Conservation (phyloP, 2,797 vertebrate genomes). For the Meda fulgida region DNA sequence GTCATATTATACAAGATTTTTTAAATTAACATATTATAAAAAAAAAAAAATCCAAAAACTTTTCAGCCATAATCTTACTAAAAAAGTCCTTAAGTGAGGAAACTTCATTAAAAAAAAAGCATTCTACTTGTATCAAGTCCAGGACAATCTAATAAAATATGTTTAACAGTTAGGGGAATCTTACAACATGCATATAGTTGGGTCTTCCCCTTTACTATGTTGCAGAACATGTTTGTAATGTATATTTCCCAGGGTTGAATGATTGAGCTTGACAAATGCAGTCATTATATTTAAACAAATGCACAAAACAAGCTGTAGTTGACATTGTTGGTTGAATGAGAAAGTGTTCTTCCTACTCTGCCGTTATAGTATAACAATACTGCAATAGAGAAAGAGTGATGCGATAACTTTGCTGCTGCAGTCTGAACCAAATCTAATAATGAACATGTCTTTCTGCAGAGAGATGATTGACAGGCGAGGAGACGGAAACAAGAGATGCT, state of each 20-base stretch:
- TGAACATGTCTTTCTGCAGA: neutral
- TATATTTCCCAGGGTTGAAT: neutral
- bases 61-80: too few relatives aligned
- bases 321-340: neutral
- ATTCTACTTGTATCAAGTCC: too few relatives aligned
- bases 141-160: too few relatives aligned
- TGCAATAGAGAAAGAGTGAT: neutral
- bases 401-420: neutral
- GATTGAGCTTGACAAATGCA: neutral
- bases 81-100: too few relatives aligned
- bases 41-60: too few relatives aligned
- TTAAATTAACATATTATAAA: too few relatives aligned
- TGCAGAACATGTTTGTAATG: neutral
- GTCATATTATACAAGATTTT: too few relatives aligned
- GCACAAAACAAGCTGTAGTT: neutral
- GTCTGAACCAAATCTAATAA: neutral
- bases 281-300: neutral
- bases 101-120: too few relatives aligned
- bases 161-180: too few relatives aligned
- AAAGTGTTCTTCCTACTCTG: neutral
- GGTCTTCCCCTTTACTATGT: too few relatives aligned
- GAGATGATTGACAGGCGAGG: constrained; percentile 8
- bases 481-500: neutral
- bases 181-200: too few relatives aligned
- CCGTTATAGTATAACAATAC: neutral